A percentile compares a stretch with the other conserved stretches of the same genome.
These are phyloP conservation scores for Ichneumon xanthorius DNA, from an alignment of 2,888 invertebrate species.

Conservation along the genomic window DNA sequence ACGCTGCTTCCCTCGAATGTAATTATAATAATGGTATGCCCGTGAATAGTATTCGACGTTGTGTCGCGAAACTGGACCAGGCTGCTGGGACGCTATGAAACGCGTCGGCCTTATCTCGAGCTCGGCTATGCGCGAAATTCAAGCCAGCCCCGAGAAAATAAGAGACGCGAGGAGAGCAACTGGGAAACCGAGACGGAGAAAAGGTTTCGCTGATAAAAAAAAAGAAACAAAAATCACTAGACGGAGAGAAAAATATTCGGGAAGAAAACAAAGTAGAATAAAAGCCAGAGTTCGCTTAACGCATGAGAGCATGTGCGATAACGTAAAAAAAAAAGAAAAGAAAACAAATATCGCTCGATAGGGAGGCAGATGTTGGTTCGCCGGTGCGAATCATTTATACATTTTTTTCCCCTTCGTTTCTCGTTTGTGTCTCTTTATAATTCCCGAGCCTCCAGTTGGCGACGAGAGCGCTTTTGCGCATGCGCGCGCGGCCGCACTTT, in stretches of 20 bases:
- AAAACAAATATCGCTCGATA: background rate
- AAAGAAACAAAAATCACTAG: background rate
- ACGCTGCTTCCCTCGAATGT: background rate
- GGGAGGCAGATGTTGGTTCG: conserved; percentile 36
- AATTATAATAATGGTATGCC: background rate
- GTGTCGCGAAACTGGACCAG: conserved; percentile 10
- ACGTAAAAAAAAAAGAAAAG: conserved; percentile 1
- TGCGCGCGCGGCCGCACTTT: background rate
- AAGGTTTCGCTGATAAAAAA: background rate
- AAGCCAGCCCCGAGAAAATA: conserved; percentile 44
- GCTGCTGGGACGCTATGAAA: conserved; percentile 17
- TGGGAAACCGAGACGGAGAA: background rate
- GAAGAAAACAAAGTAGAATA: background rate
- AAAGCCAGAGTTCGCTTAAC: background rate
- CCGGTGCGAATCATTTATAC: conserved; percentile 31
- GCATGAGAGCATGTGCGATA: background rate
- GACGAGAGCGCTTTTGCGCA: background rate
- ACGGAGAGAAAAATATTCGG: background rate
- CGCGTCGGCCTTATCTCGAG: conserved; percentile 33
- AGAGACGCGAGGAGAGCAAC: background rate
- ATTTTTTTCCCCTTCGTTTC: conserved; percentile 13
- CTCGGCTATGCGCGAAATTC: conserved; percentile 41
- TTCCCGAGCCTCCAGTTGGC: conserved; percentile 13
- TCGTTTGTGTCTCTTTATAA: conserved; percentile 10
- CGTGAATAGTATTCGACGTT: background rate